These are phyloP conservation scores for Paedocypris micromegethes DNA, from an alignment of 2,797 vertebrate genomes.

Conservation along the genomic window DNA sequence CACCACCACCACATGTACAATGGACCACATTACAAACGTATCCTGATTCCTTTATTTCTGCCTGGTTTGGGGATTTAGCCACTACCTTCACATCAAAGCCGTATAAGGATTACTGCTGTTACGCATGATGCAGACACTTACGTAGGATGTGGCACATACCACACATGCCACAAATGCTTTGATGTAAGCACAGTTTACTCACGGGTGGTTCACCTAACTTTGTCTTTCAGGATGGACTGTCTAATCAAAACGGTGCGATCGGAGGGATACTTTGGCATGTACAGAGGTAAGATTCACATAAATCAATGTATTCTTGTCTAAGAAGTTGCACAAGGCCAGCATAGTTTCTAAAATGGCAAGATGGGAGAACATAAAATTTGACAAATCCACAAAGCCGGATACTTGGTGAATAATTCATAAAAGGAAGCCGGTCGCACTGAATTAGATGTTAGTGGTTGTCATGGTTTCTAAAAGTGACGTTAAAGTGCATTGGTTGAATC, in stretches of 20 bases:
- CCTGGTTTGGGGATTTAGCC: not conserved
- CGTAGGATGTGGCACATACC: not conserved
- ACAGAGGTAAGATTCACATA: constrained; percentile 75
- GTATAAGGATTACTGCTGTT: not conserved
- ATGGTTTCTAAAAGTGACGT: too few species aligned
- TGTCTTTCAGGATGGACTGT: constrained; percentile 75
- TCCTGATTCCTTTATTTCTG: constrained; percentile 14
- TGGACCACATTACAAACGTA: not conserved
- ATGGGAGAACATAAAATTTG: constrained; percentile 3
- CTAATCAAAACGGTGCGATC: constrained; percentile 78
- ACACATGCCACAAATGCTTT: not conserved
- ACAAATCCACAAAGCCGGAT: too few species aligned
- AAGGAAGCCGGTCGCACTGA: too few species aligned
- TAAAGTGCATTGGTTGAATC: too few species aligned
- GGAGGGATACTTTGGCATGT: constrained; percentile 85
- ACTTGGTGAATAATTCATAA: not conserved
- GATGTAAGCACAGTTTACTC: too few species aligned
- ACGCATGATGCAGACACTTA: not conserved
- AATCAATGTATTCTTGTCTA: not conserved
- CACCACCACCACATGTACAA: too few species aligned
- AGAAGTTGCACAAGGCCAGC: too few species aligned
- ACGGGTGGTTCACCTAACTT: not conserved
- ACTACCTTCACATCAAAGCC: not conserved
- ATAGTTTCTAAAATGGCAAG: constrained; percentile 10
- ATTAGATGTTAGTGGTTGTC: too few species aligned